Conservation (phyloP, 2,888 invertebrate genomes). For the Bembecia ichneumoniformis region DNA sequence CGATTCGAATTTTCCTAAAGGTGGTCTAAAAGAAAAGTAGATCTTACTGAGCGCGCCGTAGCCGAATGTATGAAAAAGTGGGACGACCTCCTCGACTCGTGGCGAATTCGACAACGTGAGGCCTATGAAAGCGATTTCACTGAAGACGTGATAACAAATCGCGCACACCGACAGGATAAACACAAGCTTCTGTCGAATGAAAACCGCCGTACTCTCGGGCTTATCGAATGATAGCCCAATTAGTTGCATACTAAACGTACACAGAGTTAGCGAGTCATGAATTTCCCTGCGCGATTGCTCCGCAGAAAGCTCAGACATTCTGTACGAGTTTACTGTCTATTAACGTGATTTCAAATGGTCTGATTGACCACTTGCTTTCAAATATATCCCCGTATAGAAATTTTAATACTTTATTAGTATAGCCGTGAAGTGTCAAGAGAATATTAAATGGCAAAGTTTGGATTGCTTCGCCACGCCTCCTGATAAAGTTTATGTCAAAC, state of each 20-base stretch:
- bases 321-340: constrained; percentile 10
- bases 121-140: constrained; percentile 51
- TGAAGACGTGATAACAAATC: constrained; percentile 56
- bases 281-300: constrained; percentile 48
- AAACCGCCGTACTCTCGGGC: constrained; percentile 23
- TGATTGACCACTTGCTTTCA: background rate
- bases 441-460: constrained; percentile 16
- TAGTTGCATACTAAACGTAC: constrained; percentile 44
- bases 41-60: constrained; percentile 58
- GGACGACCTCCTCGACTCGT: constrained; percentile 58
- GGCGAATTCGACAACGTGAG: constrained; percentile 54
- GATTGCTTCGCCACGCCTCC: constrained; percentile 18
- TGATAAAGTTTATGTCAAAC: constrained; percentile 1
- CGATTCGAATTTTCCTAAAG: too few species aligned
- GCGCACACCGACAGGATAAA: constrained; percentile 36
- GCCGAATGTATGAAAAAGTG: constrained; percentile 60
- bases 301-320: constrained; percentile 31
- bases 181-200: constrained; percentile 38
- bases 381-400: constrained; percentile 5
- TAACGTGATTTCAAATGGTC: background rate
- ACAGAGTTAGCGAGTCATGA: constrained; percentile 37
- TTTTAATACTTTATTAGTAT: background rate
- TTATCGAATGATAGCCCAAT: constrained; percentile 47
- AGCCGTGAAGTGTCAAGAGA: constrained; percentile 10
- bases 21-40: too few species aligned